Conservation (phyloP, 2,888 invertebrate species). For the Arctia plantaginis region DNA sequence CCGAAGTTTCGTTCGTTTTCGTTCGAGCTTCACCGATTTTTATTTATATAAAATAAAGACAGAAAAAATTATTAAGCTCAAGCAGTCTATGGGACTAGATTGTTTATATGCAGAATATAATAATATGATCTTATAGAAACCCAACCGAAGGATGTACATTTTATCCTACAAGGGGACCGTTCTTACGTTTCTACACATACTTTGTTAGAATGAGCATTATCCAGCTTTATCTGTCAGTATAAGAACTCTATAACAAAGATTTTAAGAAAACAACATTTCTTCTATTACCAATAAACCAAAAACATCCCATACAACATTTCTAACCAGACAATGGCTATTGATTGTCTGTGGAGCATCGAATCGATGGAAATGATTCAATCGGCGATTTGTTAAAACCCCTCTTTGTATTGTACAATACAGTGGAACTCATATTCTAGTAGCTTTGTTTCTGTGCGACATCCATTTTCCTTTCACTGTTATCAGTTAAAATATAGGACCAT, state of each 20-base stretch:
- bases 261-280: neutral
- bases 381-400: slow-evolving; percentile 7
- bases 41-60: no score
- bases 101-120: no score
- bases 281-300: neutral
- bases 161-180: neutral
- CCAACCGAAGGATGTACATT: neutral
- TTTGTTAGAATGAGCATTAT: neutral
- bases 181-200: neutral
- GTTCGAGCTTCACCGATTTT: no score
- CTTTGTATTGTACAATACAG: slow-evolving; percentile 10
- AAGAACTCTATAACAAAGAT: neutral
- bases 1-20: no score
- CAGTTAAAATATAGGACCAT: neutral
- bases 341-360: slow-evolving; percentile 15
- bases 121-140: neutral
- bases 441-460: slow-evolving; percentile 2
- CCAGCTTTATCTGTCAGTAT: neutral
- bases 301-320: slow-evolving; percentile 6
- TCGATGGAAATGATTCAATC: slow-evolving; percentile 10
- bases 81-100: no score
- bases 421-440: neutral
- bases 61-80: no score
- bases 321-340: slow-evolving; percentile 27
- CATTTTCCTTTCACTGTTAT: neutral